These are phyloP conservation scores for Cyanocitta stelleri DNA, from an alignment of 2,113 vertebrate genomes.

Conservation along the genomic window DNA sequence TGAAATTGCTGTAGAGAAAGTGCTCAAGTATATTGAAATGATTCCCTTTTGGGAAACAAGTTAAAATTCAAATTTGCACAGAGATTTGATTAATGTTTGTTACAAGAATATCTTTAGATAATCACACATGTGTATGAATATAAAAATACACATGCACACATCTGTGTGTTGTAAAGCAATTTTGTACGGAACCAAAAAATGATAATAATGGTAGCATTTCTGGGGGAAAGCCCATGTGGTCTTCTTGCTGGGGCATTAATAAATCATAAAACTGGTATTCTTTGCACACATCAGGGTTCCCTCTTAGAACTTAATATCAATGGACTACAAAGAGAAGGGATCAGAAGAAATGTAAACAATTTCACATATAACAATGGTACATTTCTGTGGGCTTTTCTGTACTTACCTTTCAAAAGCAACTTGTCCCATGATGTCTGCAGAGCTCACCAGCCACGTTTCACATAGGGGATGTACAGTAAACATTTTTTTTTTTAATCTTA, in stretches of 20 bases:
- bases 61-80: slow-evolving; percentile 1
- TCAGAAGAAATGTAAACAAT: slow-evolving; percentile 42
- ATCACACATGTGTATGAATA: background rate
- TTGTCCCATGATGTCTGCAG: background rate
- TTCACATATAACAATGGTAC: background rate
- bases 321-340: slow-evolving; percentile 35
- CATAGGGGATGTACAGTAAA: background rate
- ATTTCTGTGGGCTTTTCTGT: background rate
- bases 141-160: background rate
- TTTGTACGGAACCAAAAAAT: background rate
- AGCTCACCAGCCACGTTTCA: background rate
- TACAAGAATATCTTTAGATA: background rate
- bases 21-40: background rate
- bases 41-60: slow-evolving; percentile 4
- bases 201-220: background rate
- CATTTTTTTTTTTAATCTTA: background rate
- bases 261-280: slow-evolving; percentile 31
- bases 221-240: background rate
- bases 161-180: background rate
- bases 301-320: slow-evolving; percentile 12
- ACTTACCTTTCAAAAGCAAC: background rate
- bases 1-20: slow-evolving; percentile 23
- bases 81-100: background rate
- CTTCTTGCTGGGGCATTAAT: slow-evolving; percentile 28
- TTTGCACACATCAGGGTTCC: slow-evolving; percentile 36